Conservation (phyloP, 2,113 vertebrate genomes). For the Bos taurus region ARS-UCD2.0 NC_037338.1:19304001-19304500, state of each 20-base stretch:
- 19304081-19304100: background rate
- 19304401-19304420: background rate
- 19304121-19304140: background rate
- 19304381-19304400: background rate
- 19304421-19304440: background rate
- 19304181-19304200: background rate
- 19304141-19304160: background rate
- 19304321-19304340: background rate
- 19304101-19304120: conserved; percentile 11
- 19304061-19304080: background rate
- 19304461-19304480: background rate
- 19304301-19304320: background rate
- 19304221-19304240: background rate
- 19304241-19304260: background rate
- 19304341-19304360: background rate
- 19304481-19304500: background rate
- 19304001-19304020: background rate
- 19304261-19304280: background rate
- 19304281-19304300: background rate
- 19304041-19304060: background rate
- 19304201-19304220: background rate
- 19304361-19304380: background rate
- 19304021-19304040: background rate
- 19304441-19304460: background rate
- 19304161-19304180: background rate